Base-by-base conservation (phyloP, 2,888 invertebrate genomes). In the Dolichopus griseipennis region DNA sequence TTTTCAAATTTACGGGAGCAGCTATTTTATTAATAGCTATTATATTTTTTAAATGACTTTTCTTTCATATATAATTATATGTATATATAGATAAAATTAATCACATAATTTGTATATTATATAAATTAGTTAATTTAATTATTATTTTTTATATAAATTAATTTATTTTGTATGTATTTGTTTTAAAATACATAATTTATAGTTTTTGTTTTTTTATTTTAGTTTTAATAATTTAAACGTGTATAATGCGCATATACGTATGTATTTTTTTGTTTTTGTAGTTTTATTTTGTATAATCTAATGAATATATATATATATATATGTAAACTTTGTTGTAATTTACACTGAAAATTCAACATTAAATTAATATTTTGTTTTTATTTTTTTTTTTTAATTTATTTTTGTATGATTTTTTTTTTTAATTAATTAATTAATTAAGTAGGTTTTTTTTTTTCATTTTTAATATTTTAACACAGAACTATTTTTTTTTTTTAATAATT, bases 401-500 rank as follows among this genome's bases (percentile, higher is more conserved):
- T 52, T 52, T 52, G 52, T 52, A 52, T 12, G 9, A 41, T 15
- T 41, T 12, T 18, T 52, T 52, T 52, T 18, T 2, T 52, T 52
- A n/a, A 37, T 10, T 52, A 18, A 18, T 52, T 52, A 6, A 18
- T 52, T 52, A n/a, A n/a, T n/a, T n/a, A n/a, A n/a, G n/a, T n/a
- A n/a, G n/a, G n/a, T 12, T 52, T 52, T 52, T 18, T 18, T 37
- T 52, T 52, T 52, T 52, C 18, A 15, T 52, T 41, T 41, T 41
- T 41, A 6, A 6, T 6, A 5, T 5, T 18, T 52, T 52, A 52
- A 52, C 52, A 52, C 52, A 52, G 52, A 52, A 52, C 52, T 52
- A 52, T 52, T 52, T 52, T 52, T 52, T 52, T 52, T 41, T 52
- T 52, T 52, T n/a, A 52, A 52, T 52, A 52, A 4, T 52, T 52